These are phyloP conservation scores for Halocynthia aurantium DNA, from an alignment of 23 tunicate species.

Conservation along the genomic window DNA sequence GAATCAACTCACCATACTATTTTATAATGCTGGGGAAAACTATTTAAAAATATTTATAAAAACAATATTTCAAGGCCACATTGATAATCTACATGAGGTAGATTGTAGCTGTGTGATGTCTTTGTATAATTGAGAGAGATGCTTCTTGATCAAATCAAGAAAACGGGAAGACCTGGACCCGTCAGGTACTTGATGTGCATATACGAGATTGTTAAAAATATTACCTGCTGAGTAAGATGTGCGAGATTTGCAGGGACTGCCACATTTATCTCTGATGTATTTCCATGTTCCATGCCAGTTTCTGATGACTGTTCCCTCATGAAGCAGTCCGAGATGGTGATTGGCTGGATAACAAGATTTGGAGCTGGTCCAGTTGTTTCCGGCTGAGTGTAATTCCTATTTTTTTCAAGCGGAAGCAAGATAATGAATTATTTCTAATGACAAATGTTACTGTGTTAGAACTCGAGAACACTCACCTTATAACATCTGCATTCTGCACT, in stretches of 20 bases:
- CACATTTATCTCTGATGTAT: slow-evolving; percentile 40
- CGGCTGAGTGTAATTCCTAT: slow-evolving; percentile 20
- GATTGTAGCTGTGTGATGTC: too few relatives aligned
- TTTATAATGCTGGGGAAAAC: too few relatives aligned
- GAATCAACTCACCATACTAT: slow-evolving; percentile 6
- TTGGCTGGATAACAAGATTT: slow-evolving; percentile 68
- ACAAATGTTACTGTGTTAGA: slow-evolving; percentile 1
- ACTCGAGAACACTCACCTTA: not conserved
- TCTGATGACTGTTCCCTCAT: not conserved
- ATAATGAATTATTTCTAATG: not conserved
- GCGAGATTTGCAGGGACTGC: slow-evolving; percentile 72
- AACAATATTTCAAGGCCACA: too few relatives aligned
- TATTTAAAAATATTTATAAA: too few relatives aligned
- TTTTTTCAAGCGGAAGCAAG: not conserved
- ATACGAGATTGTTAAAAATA: not conserved
- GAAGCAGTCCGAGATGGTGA: slow-evolving; percentile 18
- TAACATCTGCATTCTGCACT: slow-evolving; percentile 10
- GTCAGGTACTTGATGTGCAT: too few relatives aligned
- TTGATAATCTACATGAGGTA: too few relatives aligned
- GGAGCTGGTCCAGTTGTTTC: slow-evolving; percentile 31
- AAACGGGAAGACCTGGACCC: too few relatives aligned
- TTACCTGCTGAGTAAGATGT: slow-evolving; percentile 44
- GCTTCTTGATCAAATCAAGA: too few relatives aligned
- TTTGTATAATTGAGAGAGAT: too few relatives aligned
- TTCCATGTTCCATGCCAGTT: slow-evolving; percentile 10